Base-by-base conservation (phyloP, 2,113 vertebrate genomes). In the Lates calcarifer region DNA sequence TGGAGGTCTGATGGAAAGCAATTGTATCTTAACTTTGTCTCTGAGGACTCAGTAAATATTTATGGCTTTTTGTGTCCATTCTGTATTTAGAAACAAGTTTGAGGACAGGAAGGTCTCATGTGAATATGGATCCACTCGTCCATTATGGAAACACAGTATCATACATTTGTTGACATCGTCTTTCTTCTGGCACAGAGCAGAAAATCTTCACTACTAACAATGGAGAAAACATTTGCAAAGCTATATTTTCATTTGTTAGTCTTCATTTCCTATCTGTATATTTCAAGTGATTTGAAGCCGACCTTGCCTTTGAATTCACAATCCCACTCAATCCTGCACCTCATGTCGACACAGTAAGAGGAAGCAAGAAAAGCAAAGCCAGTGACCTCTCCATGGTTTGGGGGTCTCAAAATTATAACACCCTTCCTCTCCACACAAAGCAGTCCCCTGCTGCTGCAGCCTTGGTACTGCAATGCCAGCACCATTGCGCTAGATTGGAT, bases 401-500 rank as follows among this genome's bases (percentile, higher is more conserved):
- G 93, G 94, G 94, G 91, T 81, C 93, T 95, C 88, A 93, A 90
- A 96, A 95, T 95, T 94, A 94, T 94, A 95, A 94, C 88, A 94
- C 93, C 95, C 94, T 92, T 95, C 94, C 92, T 95, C 94, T 95
- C 89, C 92, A 89, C 93, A 94, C 95, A 96, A 97, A 97, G 93
- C 90, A 91, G 94, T 90, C 95, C 92, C 96, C 96, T 88, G 96
- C 96, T 97, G 96, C 92, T 96, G 91, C 91, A 94, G 93, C 95
- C 95, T 94, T 92, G 93, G 93, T 95, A 95, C 94, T 86, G 72
- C 95, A 90, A 26, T 89, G 88, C 94, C 94, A 94, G 92, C 93
- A 87, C 91, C 91, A 94, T 91, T 91, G 95, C 94, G 89, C 88
- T 94, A 96, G 96, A 97, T 96, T 97, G 97, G 96, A 97, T 98